Evolutionary conservation across 2,888 invertebrate species (phyloP), one percentile per base, ranked within the genome.

Genomic region (Sialis fuliginosa): DNA sequence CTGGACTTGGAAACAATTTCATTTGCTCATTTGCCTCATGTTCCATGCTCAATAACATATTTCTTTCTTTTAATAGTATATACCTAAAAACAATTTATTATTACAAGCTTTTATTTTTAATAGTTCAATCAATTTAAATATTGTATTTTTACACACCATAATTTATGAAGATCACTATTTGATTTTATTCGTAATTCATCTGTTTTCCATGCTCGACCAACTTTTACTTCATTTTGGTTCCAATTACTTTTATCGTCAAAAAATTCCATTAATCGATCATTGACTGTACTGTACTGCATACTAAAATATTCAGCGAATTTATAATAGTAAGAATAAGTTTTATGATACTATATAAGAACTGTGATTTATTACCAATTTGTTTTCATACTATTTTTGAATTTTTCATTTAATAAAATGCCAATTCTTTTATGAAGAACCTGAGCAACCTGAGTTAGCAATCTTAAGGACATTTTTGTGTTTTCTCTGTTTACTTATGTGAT

Each of bases 21-120:
- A 68, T 65, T 58, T 79, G 68, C 39, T 74, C 65, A 44, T 80
- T 77, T 64, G 77, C 75, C 62, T 82, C 84, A 51, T 88, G 76
- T 66, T 95, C 89, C 96, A 97, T 95, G 2, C 97, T 96, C 52
- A 90, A 65, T 12, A 98, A 69, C 96, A 97, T 96, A 63, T 99
- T 98, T 47, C 82, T 74, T 66, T 99, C 98, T 68, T 97, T 99
- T 46, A 96, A 66, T 48, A 98, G 68, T 10, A 87, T 73, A 65
- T 72, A 86, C 83, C 83, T 82, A 52, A 13, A 51, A 53, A 48
- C 49, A n/a, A 48, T 4, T 31, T n/a, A 30, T 22, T 42, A 22
- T 12, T 34, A 13, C 8, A 35, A 34, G 35, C 13, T 30, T 12
- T 30, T 48, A 39, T 35, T 5, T n/a, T n/a, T n/a, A n/a, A n/a